Conservation (phyloP, 2,888 invertebrate genomes). For the Cactoblastis cactorum region DNA sequence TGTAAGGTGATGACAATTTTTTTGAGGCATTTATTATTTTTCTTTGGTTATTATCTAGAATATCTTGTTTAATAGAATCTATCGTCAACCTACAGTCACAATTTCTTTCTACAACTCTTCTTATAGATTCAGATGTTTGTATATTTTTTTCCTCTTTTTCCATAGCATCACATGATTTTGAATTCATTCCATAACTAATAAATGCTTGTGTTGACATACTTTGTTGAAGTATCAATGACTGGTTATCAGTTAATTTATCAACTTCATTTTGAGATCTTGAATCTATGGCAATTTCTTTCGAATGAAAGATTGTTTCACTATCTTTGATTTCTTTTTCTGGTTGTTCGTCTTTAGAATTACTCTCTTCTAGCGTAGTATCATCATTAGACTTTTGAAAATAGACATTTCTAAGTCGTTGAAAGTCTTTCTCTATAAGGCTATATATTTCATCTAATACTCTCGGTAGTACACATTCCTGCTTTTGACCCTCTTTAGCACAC, state of each 20-base stretch:
- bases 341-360: conserved; percentile 23
- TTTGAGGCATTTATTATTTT: not conserved
- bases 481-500: conserved; percentile 37
- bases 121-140: conserved; percentile 26
- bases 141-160: conserved; percentile 24
- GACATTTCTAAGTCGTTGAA: conserved; percentile 51
- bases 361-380: not conserved
- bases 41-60: conserved; percentile 24
- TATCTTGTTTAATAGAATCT: conserved; percentile 19
- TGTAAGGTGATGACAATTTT: conserved; percentile 30
- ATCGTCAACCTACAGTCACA: conserved; percentile 20
- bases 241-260: conserved; percentile 25
- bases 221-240: conserved; percentile 24
- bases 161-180: conserved; percentile 42
- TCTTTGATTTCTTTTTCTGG: conserved; percentile 35
- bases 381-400: conserved; percentile 34
- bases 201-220: conserved; percentile 39
- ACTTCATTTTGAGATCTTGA: not conserved
- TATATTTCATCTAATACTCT: conserved; percentile 52
- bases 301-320: not conserved
- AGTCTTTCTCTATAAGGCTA: conserved; percentile 60
- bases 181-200: conserved; percentile 29
- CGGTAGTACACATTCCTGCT: conserved; percentile 36
- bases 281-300: not conserved
- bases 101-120: conserved; percentile 23